Conservation (phyloP, 2,888 invertebrate species). For the Morpho achilles region DNA sequence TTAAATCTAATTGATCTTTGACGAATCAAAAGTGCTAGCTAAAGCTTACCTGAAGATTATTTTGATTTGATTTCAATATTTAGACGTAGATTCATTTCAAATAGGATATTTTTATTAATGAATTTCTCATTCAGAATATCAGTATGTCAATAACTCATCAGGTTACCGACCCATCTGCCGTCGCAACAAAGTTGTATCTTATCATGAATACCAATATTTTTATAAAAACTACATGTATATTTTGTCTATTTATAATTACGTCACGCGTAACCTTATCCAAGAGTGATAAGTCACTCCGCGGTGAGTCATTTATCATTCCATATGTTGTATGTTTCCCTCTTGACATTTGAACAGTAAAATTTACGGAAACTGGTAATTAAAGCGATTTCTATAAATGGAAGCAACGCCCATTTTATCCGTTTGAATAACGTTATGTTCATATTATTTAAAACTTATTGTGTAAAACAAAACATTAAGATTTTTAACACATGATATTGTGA, state of each 20-base stretch:
- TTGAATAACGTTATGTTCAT: conserved; percentile 6
- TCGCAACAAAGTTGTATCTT: too few relatives aligned
- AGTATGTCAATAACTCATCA: too few relatives aligned
- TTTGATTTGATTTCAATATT: too few relatives aligned
- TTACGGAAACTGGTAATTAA: conserved; percentile 7
- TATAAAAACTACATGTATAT: not conserved
- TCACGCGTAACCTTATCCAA: conserved; percentile 3
- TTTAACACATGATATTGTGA: not conserved
- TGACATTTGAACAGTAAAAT: conserved; percentile 9
- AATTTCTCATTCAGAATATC: too few relatives aligned
- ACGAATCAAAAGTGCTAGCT: too few relatives aligned
- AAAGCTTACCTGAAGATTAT: too few relatives aligned
- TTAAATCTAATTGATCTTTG: too few relatives aligned
- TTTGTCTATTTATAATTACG: conserved; percentile 6
- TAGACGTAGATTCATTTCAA: too few relatives aligned
- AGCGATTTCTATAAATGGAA: conserved; percentile 2
- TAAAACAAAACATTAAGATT: not conserved
- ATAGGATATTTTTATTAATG: too few relatives aligned
- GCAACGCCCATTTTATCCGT: conserved; percentile 13
- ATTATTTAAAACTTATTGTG: conserved; percentile 7
- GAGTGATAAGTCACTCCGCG: not conserved
- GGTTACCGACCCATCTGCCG: too few relatives aligned
- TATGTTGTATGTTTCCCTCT: not conserved
- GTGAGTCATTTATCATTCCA: conserved; percentile 11
- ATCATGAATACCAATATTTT: too few relatives aligned